Evolutionary conservation across 2,888 invertebrate species (phyloP), one percentile per base, ranked within the genome.

Genomic region (Cerastis leucographa): DNA sequence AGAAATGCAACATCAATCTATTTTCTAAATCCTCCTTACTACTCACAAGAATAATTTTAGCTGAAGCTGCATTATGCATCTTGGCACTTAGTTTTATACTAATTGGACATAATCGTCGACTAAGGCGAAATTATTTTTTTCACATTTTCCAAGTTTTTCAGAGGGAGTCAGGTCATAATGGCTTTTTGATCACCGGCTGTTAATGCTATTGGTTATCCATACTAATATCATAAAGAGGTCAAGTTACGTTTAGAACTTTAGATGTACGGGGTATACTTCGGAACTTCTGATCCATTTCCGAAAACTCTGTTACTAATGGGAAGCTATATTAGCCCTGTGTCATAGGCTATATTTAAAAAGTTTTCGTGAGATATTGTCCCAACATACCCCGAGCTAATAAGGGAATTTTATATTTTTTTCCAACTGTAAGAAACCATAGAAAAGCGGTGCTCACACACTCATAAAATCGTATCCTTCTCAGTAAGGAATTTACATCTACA

Each of bases 401-500:
- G 19, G 59, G 9, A 19, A 9, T 29, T 29, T 29, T 8, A 1
- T n/a, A 29, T 59, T 59, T 29, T 29, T 0, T 29, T 35, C 35
- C 35, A 35, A 59, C 35, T 19, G 5, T 19, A 61, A 19, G 5
- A 35, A 19, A 61, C 9, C 19, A 61, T 59, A 25, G 19, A 29
- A 35, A 61, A 40, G 12, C 59, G 46, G 54, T 12, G 4, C 14
- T 46, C 22, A 22, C 54, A 62, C 29, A 40, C n/a, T 14, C 22
- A 51, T 75, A 11, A 51, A 65, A 51, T 72, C 29, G 29, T 71
- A 71, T 80, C 51, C 35, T 46, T 56, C 35, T 46, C 42, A 74
- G 19, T 42, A 35, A 81, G 49, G 73, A 85, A 65, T 81, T n/a
- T 69, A 64, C 56, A 51, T 29, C 54, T 59, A 49, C 17, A 67